phyloP scores from a whole-genome alignment of 2,113 vertebrate species.

The Catharus bicknelli region DNA sequence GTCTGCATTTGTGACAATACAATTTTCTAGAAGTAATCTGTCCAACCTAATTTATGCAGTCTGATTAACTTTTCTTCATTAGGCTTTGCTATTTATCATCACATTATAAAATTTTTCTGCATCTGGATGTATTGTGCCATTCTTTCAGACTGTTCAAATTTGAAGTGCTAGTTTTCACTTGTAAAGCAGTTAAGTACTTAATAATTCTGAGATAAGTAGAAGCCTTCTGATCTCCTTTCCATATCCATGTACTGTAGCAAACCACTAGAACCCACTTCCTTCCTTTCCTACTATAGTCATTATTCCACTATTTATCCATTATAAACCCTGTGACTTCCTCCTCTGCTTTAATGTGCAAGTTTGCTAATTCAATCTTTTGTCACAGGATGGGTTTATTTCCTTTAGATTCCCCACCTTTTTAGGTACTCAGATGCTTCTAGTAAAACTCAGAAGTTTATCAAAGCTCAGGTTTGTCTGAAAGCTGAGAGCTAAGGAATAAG shows the following conservation, averaged over 20 bases:
- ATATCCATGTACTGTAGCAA: background rate
- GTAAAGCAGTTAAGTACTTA: background rate
- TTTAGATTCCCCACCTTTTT: background rate
- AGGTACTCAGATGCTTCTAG: background rate
- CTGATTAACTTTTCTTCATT: background rate
- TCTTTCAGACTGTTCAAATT: background rate
- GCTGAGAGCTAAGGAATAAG: background rate
- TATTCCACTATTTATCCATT: background rate
- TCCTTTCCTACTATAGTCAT: background rate
- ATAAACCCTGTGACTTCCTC: background rate
- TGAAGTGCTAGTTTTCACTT: background rate
- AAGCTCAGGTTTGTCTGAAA: background rate
- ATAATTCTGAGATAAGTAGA: background rate
- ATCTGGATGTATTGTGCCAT: rapidly evolving
- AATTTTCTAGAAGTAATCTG: background rate
- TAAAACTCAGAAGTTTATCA: background rate
- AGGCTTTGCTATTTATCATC: background rate
- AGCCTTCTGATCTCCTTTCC: background rate
- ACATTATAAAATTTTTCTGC: background rate
- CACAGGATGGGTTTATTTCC: background rate
- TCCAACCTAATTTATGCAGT: background rate
- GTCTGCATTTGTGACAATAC: background rate
- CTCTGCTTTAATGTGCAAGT: background rate
- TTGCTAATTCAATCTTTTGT: background rate
- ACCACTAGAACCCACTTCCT: background rate